These are phyloP conservation scores for Raja brachyura DNA, from an alignment of 2,113 vertebrate species.

Conservation along the genomic window DNA sequence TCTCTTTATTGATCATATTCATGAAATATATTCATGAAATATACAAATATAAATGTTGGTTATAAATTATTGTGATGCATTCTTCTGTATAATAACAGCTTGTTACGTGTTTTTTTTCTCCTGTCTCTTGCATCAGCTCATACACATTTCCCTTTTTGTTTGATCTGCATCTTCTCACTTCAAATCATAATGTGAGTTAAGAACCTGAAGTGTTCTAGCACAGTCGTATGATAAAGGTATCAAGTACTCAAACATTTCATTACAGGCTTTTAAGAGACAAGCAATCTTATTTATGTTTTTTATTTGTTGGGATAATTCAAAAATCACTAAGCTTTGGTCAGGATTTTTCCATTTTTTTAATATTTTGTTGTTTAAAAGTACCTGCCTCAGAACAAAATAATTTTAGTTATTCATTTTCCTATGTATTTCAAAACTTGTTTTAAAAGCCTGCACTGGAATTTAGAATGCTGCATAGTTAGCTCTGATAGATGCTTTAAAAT, in stretches of 20 bases:
- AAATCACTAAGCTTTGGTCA: not conserved
- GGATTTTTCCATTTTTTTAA: not conserved
- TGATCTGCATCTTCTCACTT: constrained; percentile 62
- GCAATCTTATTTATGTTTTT: not conserved
- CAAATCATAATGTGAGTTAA: constrained; percentile 61
- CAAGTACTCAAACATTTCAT: constrained; percentile 21
- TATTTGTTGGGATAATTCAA: too few relatives aligned
- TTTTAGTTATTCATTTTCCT: not conserved
- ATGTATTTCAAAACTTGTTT: not conserved
- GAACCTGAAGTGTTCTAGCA: constrained; percentile 60
- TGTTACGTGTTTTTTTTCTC: constrained; percentile 33
- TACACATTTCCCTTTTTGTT: constrained; percentile 56
- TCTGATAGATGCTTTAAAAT: constrained; percentile 12
- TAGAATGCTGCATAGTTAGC: constrained; percentile 3
- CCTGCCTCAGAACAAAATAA: not conserved
- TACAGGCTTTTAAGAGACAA: constrained; percentile 35
- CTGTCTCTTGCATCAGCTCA: constrained; percentile 61
- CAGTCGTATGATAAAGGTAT: constrained; percentile 47
- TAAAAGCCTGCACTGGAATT: constrained; percentile 34
- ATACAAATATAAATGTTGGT: not conserved
- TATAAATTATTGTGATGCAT: not conserved
- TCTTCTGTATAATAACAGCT: not conserved
- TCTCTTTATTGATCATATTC: not conserved
- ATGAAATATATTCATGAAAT: constrained; percentile 7
- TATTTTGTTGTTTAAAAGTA: not conserved